Base-by-base conservation (phyloP, 2,113 vertebrate genomes). In the Brachirus orientalis region DNA sequence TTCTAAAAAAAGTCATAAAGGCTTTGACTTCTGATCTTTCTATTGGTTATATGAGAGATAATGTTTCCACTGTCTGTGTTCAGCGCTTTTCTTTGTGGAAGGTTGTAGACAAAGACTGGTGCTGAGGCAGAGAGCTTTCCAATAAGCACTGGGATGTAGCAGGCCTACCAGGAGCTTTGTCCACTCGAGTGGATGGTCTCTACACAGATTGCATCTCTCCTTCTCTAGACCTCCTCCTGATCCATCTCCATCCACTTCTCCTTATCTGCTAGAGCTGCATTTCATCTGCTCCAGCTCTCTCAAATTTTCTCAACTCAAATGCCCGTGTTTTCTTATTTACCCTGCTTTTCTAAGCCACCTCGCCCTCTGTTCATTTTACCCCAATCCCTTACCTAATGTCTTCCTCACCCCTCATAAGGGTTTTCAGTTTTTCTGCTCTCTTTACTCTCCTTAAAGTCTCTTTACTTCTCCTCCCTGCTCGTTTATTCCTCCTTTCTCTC, bases 181-280 rank as follows among this genome's bases (percentile, higher is more conserved):
- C 83, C 81, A 74, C 75, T 78, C 36, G 22, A 78, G 80, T 79
- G 71, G 61, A 72, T 35, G 80, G 56, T 62, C 74, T 79, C 41
- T 36, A 46, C 74, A 53, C 33, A 73, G 80, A 88, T 86, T 80
- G 72, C 60, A 88, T 86, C 82, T 86, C 63, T 64, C 52, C 62
- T 57, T 66, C 56, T 73, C 37, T 13, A 35, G 75, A 47, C 71
- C 58, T 54, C 68, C 52, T 37, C 40, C 54, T 74, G 64, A 66
- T 80, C 80, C 58, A 40, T 50, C 60, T 51, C 48, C 51, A 57
- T 54, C 48, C 46, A 75, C 53, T 47, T 52, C 63, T 53, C 13
- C 68, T 84, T 86, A 82, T 85, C 84, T 64, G 52, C 68, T 20
- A 2, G 14, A 67, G 69, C 78, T 55, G 46, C 56, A 48, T 80